Evolutionary conservation across 2,797 vertebrate species (phyloP), one percentile per base, ranked within the genome.

Genomic region (Tenualosa ilisha): DNA sequence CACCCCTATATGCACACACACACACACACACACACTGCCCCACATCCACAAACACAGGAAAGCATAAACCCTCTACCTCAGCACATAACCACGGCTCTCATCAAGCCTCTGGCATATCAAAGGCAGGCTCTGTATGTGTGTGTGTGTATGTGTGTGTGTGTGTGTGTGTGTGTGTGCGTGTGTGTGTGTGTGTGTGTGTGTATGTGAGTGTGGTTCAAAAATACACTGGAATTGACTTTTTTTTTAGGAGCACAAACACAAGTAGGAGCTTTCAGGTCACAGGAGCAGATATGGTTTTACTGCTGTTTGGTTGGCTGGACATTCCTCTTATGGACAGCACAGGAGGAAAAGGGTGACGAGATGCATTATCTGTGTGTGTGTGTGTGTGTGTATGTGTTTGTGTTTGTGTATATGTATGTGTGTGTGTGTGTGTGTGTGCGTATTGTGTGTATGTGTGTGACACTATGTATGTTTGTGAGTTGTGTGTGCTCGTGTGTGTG

Each of bases 81-180:
- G 17, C 31, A 40, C 68, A 75, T 26, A 17, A 75, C 68, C 68
- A 40, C 31, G 17, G 15, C 68, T 37, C 65, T 17, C 65, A 72
- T 72, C 65, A 72, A 37, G 31, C 31, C 65, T 72, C 65, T 72
- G 65, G 0, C 31, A 75, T 40, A 75, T 75, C 68, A 46, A 56
- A 43, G 9, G 40, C 72, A 59, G 20, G 51, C 56, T 85, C 37
- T 79, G 53, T 83, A 54, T 83, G 31, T 43, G 12, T 24, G 51
- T 83, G 82, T 51, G 65, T 75, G 51, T 59, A 54, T 83, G 31
- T 43, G 12, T 24, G 51, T 83, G 82, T 51, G 65, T 79, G 53
- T 83, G 54, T 83, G 31, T 43, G 12, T 24, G 51, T 83, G 82
- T 51, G 65, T 75, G 51, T 59, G 84, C 43, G 85, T 59, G 84